Conservation (phyloP, 1,140 invertebrate genomes). For the Mizuhopecten yessoensis region DNA sequence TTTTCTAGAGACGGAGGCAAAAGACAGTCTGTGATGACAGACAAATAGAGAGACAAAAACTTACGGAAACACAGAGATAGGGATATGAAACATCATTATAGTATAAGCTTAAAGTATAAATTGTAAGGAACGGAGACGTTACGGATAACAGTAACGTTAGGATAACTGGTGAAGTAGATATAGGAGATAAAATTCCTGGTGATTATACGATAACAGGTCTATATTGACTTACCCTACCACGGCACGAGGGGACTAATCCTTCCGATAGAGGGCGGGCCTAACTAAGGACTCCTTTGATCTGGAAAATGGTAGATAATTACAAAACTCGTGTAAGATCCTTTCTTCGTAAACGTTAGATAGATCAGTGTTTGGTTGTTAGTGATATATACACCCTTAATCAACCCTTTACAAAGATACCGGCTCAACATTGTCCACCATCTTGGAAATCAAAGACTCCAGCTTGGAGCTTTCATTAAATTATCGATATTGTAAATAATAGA, state of each 20-base stretch:
- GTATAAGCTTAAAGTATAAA: background rate
- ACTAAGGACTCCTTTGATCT: background rate
- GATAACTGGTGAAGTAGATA: background rate
- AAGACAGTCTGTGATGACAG: background rate
- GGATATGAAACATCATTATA: background rate
- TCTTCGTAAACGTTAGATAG: slow-evolving; percentile 24
- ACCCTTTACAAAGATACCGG: background rate
- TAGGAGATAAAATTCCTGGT: background rate
- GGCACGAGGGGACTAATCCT: slow-evolving; percentile 19
- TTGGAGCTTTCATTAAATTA: background rate
- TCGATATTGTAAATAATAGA: background rate
- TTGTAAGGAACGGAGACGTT: background rate
- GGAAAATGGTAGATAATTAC: slow-evolving; percentile 25
- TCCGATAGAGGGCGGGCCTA: slow-evolving; percentile 28
- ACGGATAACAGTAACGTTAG: background rate
- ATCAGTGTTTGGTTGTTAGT: background rate
- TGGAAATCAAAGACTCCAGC: background rate
- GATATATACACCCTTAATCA: background rate
- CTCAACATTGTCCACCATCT: background rate
- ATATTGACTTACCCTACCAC: background rate
- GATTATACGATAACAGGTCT: slow-evolving; percentile 26
- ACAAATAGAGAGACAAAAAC: background rate
- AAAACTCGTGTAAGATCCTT: background rate
- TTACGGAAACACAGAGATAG: no score
- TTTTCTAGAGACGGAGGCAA: no score